Evolutionary conservation across 2,113 vertebrate species (phyloP).

Genomic region (Plecotus auritus): DNA sequence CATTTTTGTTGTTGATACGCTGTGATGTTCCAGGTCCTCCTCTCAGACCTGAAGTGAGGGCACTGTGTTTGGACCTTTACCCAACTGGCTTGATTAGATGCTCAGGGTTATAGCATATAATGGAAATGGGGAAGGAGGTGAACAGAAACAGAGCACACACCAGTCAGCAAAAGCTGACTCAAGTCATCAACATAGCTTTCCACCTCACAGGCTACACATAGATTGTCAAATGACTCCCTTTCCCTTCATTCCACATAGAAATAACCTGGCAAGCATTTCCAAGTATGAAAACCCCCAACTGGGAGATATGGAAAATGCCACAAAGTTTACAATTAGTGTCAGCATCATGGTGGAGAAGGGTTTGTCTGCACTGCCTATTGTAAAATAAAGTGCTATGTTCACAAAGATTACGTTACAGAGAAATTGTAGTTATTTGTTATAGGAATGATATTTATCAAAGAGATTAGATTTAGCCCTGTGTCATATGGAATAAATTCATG

Average conservation of each 20-base stretch:
- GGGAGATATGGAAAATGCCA: neutral
- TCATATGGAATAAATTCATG: constrained; percentile 25
- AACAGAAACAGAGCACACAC: neutral
- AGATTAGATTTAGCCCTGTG: neutral
- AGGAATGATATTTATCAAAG: constrained; percentile 6
- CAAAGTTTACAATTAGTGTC: neutral
- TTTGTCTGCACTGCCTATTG: neutral
- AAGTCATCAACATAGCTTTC: neutral
- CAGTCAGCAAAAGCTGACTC: neutral
- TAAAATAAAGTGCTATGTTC: neutral
- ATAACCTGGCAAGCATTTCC: neutral
- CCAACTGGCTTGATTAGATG: neutral
- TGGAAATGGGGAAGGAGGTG: neutral
- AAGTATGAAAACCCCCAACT: neutral
- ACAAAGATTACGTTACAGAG: neutral
- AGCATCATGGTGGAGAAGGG: neutral
- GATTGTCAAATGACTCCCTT: neutral
- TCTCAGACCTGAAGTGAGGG: neutral
- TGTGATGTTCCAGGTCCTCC: neutral
- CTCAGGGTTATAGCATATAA: neutral
- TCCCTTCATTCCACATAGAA: neutral
- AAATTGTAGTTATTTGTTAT: neutral
- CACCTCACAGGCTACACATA: rapidly evolving
- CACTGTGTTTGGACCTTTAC: neutral
- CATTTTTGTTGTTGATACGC: neutral